phyloP scores from a whole-genome alignment of 2,113 vertebrate species.

The Psettodes erumei region DNA sequence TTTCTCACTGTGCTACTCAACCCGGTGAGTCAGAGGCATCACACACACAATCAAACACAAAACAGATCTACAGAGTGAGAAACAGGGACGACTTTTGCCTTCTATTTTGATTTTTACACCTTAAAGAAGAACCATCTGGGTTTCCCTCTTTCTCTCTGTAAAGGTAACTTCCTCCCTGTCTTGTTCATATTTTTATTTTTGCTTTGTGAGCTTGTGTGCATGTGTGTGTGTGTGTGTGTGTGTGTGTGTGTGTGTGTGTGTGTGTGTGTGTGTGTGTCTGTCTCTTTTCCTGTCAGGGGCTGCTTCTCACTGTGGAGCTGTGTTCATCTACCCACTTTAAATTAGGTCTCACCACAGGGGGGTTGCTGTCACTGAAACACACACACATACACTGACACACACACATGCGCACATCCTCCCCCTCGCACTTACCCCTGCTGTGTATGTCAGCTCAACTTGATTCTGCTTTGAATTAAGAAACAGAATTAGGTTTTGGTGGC shows the following conservation, averaged over 20 bases:
- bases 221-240: slow-evolving; percentile 3
- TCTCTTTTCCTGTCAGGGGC: slow-evolving; percentile 63
- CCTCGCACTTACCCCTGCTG: slow-evolving; percentile 58
- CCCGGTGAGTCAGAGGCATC: slow-evolving; percentile 87
- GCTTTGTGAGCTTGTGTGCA: slow-evolving; percentile 11
- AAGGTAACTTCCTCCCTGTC: slow-evolving; percentile 54
- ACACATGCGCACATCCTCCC: slow-evolving; percentile 5
- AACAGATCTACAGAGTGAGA: slow-evolving; percentile 2
- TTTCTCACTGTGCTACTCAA: slow-evolving; percentile 97
- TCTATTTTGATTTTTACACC: slow-evolving; percentile 48
- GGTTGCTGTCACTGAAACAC: slow-evolving; percentile 66
- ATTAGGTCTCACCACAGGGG: slow-evolving; percentile 80
- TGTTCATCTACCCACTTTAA: slow-evolving; percentile 79
- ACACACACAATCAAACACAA: not conserved
- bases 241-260: not conserved
- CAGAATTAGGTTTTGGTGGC: slow-evolving; percentile 67
- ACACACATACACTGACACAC: slow-evolving; percentile 9
- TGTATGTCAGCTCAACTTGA: slow-evolving; percentile 67
- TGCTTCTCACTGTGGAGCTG: slow-evolving; percentile 65
- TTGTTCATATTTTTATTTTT: slow-evolving; percentile 60
- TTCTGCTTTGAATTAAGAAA: slow-evolving; percentile 77
- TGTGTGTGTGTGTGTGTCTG: slow-evolving; percentile 11
- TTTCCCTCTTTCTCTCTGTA: slow-evolving; percentile 28
- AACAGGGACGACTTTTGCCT: slow-evolving; percentile 24
- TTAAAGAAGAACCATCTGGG: slow-evolving; percentile 42